Evolutionary conservation across 2,888 invertebrate species (phyloP), one percentile per base, ranked within the genome.

Genomic region (Corbicula japonica): DNA sequence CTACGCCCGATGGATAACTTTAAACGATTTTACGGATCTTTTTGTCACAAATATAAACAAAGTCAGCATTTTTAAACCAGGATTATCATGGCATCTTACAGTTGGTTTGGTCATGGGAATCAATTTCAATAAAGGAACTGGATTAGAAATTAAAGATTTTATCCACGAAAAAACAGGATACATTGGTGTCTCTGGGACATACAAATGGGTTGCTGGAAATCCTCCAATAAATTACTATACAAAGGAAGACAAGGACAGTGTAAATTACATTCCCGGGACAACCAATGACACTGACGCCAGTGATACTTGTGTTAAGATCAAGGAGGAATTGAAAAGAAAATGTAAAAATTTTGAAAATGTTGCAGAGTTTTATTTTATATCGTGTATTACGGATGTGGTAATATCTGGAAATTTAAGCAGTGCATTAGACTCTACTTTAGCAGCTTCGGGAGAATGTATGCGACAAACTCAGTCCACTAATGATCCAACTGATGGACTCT

Each of bases 351-450:
- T 69, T 0, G 28, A 26, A 1, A 66, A 66, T 1, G 26, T 76
- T 4, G 35, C 81, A 2, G 65, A 80, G 10, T 81, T 80, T 35
- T 79, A 71, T 60, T 86, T 79, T 66, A 78, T 78, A 28, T 58
- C 66, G 1, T 89, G 88, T 52, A 50, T 85, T 12, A 80, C 72
- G 63, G 86, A 88, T 71, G 69, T 86, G 1, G 81, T 83, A 15
- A 72, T 62, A 8, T 56, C 78, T 8, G 68, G 63, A 3, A 70
- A 71, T 6, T 35, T 71, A 2, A 76, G 80, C 15, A 73, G 60
- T 50, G 26, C 65, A 69, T 18, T 54, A 69, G 71, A 71, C 76
- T 46, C 70, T 0, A 56, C 76, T 0, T 32, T 87, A 4, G 69
- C 75, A 32, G 56, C 86, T 21, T 58, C 85, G 3, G 85, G 85